Base-by-base conservation (phyloP, 2,797 vertebrate species). In the Anableps anableps region DNA sequence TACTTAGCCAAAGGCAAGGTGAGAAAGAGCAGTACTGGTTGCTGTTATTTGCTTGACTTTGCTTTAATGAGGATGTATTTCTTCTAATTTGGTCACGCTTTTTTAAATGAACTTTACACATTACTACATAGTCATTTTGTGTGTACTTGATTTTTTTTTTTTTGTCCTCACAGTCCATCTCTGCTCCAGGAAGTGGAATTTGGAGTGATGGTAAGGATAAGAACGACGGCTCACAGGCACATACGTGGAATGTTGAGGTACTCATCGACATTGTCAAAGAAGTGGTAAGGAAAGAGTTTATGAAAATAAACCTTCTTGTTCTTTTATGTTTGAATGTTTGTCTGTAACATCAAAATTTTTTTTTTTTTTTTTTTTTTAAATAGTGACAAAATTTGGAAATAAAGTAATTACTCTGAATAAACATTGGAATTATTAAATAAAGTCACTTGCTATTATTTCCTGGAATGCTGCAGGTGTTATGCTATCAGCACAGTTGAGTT, bases 181-280 rank as follows among this genome's bases (percentile, higher is more conserved):
- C 98, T 75, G 96, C 97, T 92, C 99, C 98, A 86, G 98, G 98
- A 76, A 98, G 98, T 93, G 98, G 99, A 21, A 99, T 99, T 93
- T 99, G 99, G 99, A 99, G 99, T 84, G 99, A 99, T 50, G 98
- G 98, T 17, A 99, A 99, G 83, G 99, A 99, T 93, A 99, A 99
- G 93, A 99, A 96, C n/a, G 99, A 99, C 0, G 95, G 97, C 72
- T 96, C 97, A 2, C 99, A 99, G 95, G 96, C 96, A 10, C 98
- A 99, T 90, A 98, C 97, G 0, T 99, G 99, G 99, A 99, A 99
- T 80, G 98, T 99, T 2, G 99, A 99, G 90, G 97, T 99, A 89
- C 96, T 99, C 81, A 99, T 99, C 72, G 99, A 99, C 64, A 97
- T 99, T 51, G 98, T 99, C 62, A 99, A 99, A 93, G 99, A 99